These are phyloP conservation scores for Dromaius novaehollandiae DNA, from an alignment of 2,113 vertebrate genomes.

Conservation along the genomic window DNA sequence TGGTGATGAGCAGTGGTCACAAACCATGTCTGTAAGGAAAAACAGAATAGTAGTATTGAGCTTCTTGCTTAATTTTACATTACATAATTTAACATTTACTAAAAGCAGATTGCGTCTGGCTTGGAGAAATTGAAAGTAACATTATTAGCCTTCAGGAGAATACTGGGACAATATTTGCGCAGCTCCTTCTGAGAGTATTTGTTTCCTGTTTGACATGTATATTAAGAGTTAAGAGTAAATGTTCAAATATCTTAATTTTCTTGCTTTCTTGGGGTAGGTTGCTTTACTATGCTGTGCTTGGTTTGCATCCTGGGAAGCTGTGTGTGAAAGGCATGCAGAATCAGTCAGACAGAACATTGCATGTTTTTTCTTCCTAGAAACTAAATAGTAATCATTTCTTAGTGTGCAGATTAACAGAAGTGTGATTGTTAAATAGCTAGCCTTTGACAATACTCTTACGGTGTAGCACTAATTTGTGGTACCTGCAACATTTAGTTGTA, in stretches of 20 bases:
- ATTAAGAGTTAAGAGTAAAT: not conserved
- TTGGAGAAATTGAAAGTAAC: not conserved
- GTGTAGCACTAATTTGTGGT: not conserved
- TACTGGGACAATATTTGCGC: not conserved
- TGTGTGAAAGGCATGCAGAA: not conserved
- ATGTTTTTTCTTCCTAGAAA: not conserved
- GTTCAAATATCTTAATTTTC: not conserved
- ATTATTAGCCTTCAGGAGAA: not conserved
- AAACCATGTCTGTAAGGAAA: not conserved
- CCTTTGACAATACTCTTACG: not conserved
- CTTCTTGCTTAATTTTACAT: not conserved
- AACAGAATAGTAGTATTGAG: not conserved
- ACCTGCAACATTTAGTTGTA: not conserved
- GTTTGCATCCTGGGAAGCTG: not conserved
- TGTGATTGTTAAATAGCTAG: not conserved
- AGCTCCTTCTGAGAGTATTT: not conserved
- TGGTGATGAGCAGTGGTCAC: not conserved
- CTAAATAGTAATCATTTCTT: not conserved
- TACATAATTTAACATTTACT: not conserved
- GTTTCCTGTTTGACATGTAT: not conserved
- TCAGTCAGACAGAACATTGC: not conserved
- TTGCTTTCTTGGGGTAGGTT: not conserved
- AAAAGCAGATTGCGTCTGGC: not conserved
- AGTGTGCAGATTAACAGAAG: not conserved
- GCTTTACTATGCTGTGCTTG: not conserved